Percentiles rank a stretch among this genome's conserved stretches.
phyloP scores from a whole-genome alignment of 1,140 invertebrate genomes.

The Heliconius eleuchia region DNA sequence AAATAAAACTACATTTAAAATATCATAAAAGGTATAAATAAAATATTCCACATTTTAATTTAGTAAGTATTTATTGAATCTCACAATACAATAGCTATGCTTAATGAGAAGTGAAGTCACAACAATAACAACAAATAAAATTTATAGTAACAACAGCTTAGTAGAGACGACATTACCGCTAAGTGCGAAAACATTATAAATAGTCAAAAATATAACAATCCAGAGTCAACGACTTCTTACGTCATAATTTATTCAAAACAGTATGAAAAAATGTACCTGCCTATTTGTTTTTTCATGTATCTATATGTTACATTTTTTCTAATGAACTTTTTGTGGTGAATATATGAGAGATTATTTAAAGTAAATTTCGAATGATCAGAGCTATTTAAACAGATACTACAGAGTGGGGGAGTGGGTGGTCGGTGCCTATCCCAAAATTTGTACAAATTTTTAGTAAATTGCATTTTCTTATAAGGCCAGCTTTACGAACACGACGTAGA shows the following conservation, averaged over 20 bases:
- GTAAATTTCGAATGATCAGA: too few species aligned
- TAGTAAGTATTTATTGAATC: slow-evolving; percentile 31
- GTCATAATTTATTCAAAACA: not conserved
- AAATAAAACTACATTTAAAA: too few species aligned
- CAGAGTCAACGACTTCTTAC: slow-evolving; percentile 7
- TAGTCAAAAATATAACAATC: slow-evolving; percentile 13
- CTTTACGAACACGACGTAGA: too few species aligned
- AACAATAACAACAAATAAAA: slow-evolving; percentile 52
- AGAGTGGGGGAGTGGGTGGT: too few species aligned
- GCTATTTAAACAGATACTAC: too few species aligned
- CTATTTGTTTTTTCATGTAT: not conserved
- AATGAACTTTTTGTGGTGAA: not conserved
- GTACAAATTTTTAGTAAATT: too few species aligned
- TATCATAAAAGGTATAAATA: not conserved
- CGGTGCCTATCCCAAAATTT: too few species aligned
- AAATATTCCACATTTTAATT: slow-evolving; percentile 8
- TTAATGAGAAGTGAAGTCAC: slow-evolving; percentile 42
- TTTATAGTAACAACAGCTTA: slow-evolving; percentile 46
- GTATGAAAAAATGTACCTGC: not conserved
- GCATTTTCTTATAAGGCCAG: too few species aligned
- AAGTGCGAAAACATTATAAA: slow-evolving; percentile 18
- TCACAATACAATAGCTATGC: slow-evolving; percentile 38
- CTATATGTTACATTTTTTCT: not conserved
- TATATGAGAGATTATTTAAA: not conserved
- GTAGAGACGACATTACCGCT: not conserved